phyloP scores from a whole-genome alignment of 2,113 vertebrate genomes.

The Herpailurus yagouaroundi region DNA sequence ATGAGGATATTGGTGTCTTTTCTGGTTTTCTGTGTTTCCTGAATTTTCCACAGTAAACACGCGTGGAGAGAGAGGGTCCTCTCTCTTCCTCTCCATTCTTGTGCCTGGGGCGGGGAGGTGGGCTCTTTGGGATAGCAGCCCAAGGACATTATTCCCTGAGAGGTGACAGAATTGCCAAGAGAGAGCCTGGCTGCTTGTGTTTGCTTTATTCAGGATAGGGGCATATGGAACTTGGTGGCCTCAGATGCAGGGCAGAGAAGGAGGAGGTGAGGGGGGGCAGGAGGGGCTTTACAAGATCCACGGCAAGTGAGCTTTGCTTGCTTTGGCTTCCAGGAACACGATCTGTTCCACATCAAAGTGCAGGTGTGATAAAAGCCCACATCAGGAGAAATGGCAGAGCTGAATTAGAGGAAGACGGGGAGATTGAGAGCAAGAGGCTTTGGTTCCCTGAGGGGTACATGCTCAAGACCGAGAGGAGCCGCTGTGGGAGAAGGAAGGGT shows the following conservation, averaged over 20 bases:
- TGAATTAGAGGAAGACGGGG: neutral
- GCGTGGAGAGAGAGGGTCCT: neutral
- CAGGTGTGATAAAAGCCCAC: neutral
- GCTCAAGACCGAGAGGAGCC: neutral
- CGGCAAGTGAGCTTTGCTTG: neutral
- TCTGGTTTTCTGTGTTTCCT: neutral
- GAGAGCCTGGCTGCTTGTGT: neutral
- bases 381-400: neutral
- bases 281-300: neutral
- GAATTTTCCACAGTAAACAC: neutral
- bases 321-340: neutral
- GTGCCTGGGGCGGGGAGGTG: too few relatives aligned
- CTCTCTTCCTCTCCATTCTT: neutral
- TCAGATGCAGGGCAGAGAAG: neutral
- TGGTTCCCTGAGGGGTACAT: neutral
- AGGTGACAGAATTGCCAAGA: neutral
- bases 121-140: neutral
- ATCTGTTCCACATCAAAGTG: rapidly evolving
- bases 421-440: neutral
- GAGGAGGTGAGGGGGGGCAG: too few relatives aligned
- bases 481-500: neutral
- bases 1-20: neutral
- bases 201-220: neutral
- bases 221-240: neutral
- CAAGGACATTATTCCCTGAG: neutral